Evolutionary conservation across 1,140 invertebrate genomes (phyloP).

Genomic region (Thaumetopoea pityocampa): DNA sequence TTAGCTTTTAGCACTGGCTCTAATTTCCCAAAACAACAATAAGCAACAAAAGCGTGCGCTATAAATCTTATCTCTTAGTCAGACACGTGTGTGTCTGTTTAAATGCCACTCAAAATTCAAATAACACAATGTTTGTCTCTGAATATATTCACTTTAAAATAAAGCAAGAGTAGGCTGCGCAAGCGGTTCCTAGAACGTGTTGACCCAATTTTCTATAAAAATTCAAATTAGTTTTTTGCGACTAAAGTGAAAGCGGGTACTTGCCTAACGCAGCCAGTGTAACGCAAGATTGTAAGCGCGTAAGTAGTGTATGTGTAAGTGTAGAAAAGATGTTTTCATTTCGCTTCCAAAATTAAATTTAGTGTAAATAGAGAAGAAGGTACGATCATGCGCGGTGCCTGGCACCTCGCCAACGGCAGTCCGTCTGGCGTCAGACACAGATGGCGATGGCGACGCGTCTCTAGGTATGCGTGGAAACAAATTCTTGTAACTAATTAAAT

Average conservation of each 20-base stretch:
- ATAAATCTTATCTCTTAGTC: no score
- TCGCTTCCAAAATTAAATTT: conserved; percentile 32
- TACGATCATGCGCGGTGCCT: conserved; percentile 27
- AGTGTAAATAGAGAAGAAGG: conserved; percentile 36
- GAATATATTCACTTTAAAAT: conserved; percentile 5
- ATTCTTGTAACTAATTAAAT: conserved; percentile 14
- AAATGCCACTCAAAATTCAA: conserved; percentile 15
- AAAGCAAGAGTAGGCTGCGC: conserved; percentile 18
- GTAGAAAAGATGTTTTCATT: conserved; percentile 22
- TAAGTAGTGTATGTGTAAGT: conserved; percentile 45
- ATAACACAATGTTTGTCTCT: conserved; percentile 12
- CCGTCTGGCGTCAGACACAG: conserved; percentile 29
- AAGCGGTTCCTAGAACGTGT: conserved; percentile 44
- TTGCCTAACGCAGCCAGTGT: conserved; percentile 37
- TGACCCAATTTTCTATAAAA: conserved; percentile 63
- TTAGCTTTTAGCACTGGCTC: no score
- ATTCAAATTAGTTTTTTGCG: conserved; percentile 71
- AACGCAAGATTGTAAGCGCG: conserved; percentile 44
- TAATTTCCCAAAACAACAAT: no score
- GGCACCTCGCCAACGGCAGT: conserved; percentile 36
- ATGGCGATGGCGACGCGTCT: conserved; percentile 35
- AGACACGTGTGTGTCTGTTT: no score
- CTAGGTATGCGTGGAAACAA: conserved; percentile 17
- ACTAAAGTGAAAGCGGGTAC: conserved; percentile 60
- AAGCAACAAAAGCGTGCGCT: no score